Evolutionary conservation across 2,113 vertebrate species (phyloP).

Genomic region (Zosterops borbonicus): DNA sequence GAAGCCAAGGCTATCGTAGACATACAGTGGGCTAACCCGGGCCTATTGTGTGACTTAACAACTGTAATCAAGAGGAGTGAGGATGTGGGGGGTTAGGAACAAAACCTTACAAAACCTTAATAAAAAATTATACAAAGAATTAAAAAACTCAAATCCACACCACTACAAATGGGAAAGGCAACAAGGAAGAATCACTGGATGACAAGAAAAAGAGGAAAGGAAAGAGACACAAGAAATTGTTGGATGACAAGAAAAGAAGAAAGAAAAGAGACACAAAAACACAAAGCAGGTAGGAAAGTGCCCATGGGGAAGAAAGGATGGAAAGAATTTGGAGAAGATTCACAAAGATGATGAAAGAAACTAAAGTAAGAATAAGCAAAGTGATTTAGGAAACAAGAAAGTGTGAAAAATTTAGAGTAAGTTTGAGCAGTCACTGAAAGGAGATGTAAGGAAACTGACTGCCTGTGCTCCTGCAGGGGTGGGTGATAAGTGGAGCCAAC

Average conservation of each 20-base stretch:
- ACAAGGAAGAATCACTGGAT: background rate
- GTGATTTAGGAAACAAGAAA: background rate
- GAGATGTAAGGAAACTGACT: rapidly evolving
- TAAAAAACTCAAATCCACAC: no score
- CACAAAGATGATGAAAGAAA: background rate
- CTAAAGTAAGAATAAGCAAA: background rate
- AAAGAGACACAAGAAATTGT: background rate
- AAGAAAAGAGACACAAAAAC: background rate
- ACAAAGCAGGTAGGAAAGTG: background rate
- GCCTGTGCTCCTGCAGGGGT: background rate
- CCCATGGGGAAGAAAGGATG: background rate
- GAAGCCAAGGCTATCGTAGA: no score
- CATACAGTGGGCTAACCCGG: no score
- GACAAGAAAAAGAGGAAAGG: background rate
- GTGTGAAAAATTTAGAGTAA: background rate
- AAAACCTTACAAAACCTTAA: no score
- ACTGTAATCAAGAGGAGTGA: no score
- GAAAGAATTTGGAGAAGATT: background rate
- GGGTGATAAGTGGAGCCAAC: background rate
- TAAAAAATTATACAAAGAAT: no score
- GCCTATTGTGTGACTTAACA: no score
- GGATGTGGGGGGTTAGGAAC: no score
- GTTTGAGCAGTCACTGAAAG: background rate
- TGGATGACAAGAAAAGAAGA: background rate
- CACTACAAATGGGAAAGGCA: background rate